Percentiles rank a stretch among this genome's conserved stretches.
These are phyloP conservation scores for Nycticorax nycticorax DNA, from an alignment of 2,113 vertebrate genomes.

Conservation along the genomic window DNA sequence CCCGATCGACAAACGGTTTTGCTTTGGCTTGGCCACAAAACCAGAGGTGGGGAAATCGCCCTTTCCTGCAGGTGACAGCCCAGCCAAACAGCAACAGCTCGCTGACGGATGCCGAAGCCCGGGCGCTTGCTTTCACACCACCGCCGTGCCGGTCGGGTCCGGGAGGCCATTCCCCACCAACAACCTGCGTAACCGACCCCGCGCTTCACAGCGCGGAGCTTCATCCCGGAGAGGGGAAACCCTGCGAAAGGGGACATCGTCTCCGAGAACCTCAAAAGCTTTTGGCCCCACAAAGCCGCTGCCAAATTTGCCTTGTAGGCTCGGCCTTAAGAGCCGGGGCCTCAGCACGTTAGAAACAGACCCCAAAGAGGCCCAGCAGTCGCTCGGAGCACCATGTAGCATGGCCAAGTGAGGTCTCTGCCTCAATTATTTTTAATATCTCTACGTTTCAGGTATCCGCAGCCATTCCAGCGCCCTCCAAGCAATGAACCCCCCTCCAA, in stretches of 20 bases:
- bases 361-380: not conserved
- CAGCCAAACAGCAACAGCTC: not conserved
- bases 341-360: not conserved
- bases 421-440: too few species aligned
- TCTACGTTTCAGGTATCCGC: too few species aligned
- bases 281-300: not conserved
- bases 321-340: not conserved
- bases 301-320: not conserved
- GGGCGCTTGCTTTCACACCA: not conserved
- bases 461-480: fast-evolving
- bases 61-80: fast-evolving
- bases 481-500: too few species aligned
- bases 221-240: not conserved
- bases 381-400: fast-evolving
- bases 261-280: not conserved
- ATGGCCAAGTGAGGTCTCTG: not conserved
- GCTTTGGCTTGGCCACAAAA: not conserved
- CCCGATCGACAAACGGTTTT: not conserved
- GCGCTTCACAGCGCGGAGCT: fast-evolving
- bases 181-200: not conserved
- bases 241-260: too few species aligned
- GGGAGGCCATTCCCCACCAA: not conserved
- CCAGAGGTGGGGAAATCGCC: fast-evolving
- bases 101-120: fast-evolving
- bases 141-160: not conserved